phyloP scores from a whole-genome alignment of 2,888 invertebrate genomes.

The Liopterus haemorrhoidalis region DNA sequence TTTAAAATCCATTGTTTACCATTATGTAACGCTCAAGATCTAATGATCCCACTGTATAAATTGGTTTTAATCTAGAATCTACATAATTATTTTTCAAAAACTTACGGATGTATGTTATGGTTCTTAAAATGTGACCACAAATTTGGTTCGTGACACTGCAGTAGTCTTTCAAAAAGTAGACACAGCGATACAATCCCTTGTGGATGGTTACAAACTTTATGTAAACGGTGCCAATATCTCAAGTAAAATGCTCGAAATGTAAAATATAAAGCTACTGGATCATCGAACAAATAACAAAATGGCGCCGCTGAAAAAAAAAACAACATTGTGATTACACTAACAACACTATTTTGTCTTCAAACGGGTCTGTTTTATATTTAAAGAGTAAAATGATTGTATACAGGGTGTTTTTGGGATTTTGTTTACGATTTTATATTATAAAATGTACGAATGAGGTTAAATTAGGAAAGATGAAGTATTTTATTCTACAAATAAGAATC shows the following conservation, averaged over 20 bases:
- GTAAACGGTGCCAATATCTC: slow-evolving; percentile 86
- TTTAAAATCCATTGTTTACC: too few relatives aligned
- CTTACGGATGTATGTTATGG: slow-evolving; percentile 87
- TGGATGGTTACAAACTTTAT: slow-evolving; percentile 86
- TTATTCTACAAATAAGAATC: too few relatives aligned
- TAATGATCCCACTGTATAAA: too few relatives aligned
- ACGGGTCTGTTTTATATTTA: slow-evolving; percentile 1
- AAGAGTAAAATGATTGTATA: not conserved
- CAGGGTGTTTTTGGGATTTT: not conserved
- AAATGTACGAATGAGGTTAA: too few relatives aligned
- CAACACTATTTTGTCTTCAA: too few relatives aligned
- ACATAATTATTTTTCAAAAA: too few relatives aligned
- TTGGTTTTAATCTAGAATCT: too few relatives aligned
- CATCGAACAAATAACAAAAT: slow-evolving; percentile 88
- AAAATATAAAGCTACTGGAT: slow-evolving; percentile 79
- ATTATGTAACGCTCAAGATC: too few relatives aligned
- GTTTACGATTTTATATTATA: too few relatives aligned
- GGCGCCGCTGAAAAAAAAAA: slow-evolving; percentile 69
- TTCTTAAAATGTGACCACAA: slow-evolving; percentile 88
- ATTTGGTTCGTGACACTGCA: slow-evolving; percentile 85
- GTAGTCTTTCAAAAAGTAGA: slow-evolving; percentile 77
- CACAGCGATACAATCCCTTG: slow-evolving; percentile 90
- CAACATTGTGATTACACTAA: slow-evolving; percentile 9
- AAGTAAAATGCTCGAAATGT: slow-evolving; percentile 88
- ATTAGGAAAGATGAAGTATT: too few relatives aligned